Conservation (phyloP, 2,888 invertebrate genomes). For the Eucera pruinosa region DNA sequence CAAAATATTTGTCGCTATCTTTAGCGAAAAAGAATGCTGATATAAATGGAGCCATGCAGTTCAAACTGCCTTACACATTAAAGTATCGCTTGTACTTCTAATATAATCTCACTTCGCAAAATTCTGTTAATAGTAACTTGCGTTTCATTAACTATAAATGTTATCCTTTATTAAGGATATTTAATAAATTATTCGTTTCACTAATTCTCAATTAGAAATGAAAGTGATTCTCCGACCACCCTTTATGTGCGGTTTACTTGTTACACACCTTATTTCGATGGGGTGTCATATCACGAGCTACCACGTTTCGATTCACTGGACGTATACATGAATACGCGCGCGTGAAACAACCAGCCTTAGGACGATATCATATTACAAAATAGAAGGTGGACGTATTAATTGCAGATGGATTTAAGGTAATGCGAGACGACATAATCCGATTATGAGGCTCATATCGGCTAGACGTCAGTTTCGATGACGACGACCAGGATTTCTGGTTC, state of each 20-base stretch:
- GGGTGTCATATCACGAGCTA: slow-evolving; percentile 59
- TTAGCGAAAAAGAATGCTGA: no score
- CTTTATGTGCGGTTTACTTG: slow-evolving; percentile 36
- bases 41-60: no score
- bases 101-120: no score
- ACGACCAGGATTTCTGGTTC: slow-evolving; percentile 50
- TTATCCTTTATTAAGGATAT: no score
- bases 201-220: background rate
- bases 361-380: slow-evolving; percentile 68
- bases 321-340: slow-evolving; percentile 20
- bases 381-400: slow-evolving; percentile 76
- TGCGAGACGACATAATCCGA: slow-evolving; percentile 79
- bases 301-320: slow-evolving; percentile 47
- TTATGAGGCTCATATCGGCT: slow-evolving; percentile 72
- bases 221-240: background rate
- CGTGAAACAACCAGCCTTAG: slow-evolving; percentile 67
- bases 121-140: no score
- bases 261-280: slow-evolving; percentile 57
- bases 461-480: slow-evolving; percentile 60
- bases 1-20: no score
- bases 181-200: no score
- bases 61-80: no score
- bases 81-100: no score
- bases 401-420: slow-evolving; percentile 79
- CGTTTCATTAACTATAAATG: no score